Conservation (phyloP, 2,797 vertebrate genomes). For the Thalassophryne amazonica region DNA sequence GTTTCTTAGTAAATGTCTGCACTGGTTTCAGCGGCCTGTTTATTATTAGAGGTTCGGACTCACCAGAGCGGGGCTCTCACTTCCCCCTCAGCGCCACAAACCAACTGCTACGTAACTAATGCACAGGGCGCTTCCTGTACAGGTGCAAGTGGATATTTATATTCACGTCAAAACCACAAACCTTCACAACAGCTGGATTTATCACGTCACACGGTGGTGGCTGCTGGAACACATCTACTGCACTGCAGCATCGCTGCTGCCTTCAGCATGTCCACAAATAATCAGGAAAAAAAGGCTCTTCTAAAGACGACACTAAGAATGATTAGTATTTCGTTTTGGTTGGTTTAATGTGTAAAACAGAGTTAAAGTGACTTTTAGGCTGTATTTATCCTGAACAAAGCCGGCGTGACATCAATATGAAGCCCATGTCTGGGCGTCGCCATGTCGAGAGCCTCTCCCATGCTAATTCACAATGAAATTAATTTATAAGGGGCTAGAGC, state of each 20-base stretch:
- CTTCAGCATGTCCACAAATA: background rate
- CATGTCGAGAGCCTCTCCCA: too few species aligned
- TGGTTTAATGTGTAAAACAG: too few species aligned
- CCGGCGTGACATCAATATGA: too few species aligned
- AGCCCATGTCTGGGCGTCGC: too few species aligned
- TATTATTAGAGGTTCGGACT: slow-evolving; percentile 45
- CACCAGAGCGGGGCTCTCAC: slow-evolving; percentile 60
- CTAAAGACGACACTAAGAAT: too few species aligned
- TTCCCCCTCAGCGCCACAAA: slow-evolving; percentile 50
- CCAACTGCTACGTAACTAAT: slow-evolving; percentile 46
- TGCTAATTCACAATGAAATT: too few species aligned
- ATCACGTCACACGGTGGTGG: slow-evolving; percentile 14
- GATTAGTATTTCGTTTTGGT: too few species aligned
- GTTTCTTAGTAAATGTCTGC: slow-evolving; percentile 21
- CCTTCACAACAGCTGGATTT: slow-evolving; percentile 25
- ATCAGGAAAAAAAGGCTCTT: too few species aligned
- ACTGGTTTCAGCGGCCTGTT: slow-evolving; percentile 39
- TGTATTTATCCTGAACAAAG: too few species aligned
- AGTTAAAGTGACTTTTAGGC: too few species aligned
- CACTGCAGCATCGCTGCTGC: background rate
- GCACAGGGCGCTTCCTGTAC: slow-evolving; percentile 53
- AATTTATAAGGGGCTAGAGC: too few species aligned
- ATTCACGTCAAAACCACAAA: slow-evolving; percentile 42
- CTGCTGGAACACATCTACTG: background rate
- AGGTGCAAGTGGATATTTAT: slow-evolving; percentile 63